These are phyloP conservation scores for Oceanites oceanicus DNA, from an alignment of 2,113 vertebrate genomes.

Conservation along the genomic window DNA sequence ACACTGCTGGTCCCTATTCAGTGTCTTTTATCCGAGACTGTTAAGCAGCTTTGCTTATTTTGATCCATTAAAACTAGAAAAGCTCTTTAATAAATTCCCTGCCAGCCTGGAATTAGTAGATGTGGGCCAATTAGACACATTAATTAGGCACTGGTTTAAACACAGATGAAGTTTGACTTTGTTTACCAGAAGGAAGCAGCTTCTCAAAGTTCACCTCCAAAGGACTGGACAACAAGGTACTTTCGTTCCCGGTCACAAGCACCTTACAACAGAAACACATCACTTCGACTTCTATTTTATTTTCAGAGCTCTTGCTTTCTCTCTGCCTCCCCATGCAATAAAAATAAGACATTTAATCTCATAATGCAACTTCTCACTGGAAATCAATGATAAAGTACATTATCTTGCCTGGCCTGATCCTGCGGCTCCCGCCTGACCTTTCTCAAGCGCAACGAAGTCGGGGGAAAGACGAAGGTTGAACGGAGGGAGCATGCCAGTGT, in stretches of 20 bases:
- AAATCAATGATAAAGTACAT: conserved; percentile 46
- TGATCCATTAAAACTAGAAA: conserved; percentile 11
- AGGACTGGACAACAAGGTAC: not conserved
- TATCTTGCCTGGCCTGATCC: not conserved
- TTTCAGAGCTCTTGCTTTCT: not conserved
- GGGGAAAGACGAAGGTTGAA: not conserved
- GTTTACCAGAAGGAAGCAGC: not conserved
- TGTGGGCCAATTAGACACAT: not conserved
- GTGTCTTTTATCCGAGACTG: not conserved
- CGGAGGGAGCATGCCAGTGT: not conserved
- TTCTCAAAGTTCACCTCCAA: conserved; percentile 19
- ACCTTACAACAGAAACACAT: not conserved
- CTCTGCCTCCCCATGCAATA: conserved; percentile 27
- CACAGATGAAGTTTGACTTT: conserved; percentile 11
- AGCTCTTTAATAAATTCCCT: conserved; percentile 7
- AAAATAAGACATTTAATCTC: conserved; percentile 57
- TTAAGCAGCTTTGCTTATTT: conserved; percentile 9
- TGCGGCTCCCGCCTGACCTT: not conserved
- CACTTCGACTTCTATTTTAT: not conserved
- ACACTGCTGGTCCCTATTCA: not conserved
- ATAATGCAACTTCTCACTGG: conserved; percentile 38
- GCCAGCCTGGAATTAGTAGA: not conserved
- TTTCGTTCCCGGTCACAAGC: fast-evolving
- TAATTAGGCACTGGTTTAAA: conserved; percentile 24
- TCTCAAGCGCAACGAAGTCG: fast-evolving